A percentile compares a stretch with the other conserved stretches of the same genome.
Conservation (phyloP, 2,113 vertebrate species). For the Chitala chitala region DNA sequence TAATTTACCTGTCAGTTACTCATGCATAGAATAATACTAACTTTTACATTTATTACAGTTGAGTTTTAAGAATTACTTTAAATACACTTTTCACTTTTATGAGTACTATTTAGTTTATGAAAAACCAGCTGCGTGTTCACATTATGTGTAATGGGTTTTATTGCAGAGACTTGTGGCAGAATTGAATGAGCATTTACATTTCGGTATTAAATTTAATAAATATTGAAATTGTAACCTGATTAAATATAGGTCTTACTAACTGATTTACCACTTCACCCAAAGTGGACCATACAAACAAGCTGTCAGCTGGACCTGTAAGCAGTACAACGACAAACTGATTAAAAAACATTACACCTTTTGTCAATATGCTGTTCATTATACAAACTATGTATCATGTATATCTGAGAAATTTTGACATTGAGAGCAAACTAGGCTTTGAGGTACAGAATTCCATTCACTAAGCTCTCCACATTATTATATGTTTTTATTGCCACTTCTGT, state of each 20-base stretch:
- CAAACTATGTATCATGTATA: no score
- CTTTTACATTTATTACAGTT: no score
- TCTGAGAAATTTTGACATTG: conserved; percentile 1
- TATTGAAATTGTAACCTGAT: not conserved
- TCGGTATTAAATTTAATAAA: no score
- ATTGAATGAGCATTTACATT: no score
- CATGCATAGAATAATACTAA: no score
- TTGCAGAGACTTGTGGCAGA: no score
- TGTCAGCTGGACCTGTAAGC: not conserved
- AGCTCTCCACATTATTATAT: not conserved
- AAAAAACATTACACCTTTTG: not conserved
- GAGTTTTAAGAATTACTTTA: no score
- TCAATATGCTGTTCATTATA: not conserved
- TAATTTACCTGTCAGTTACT: no score
- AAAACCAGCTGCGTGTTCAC: no score
- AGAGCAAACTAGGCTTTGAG: not conserved
- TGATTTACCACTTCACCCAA: not conserved
- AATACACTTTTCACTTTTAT: no score
- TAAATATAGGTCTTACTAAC: not conserved
- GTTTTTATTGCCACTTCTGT: not conserved
- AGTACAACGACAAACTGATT: not conserved
- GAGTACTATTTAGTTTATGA: no score
- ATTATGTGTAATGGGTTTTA: no score
- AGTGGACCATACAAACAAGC: not conserved
- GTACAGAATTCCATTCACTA: not conserved